These are phyloP conservation scores for Andrena hattorfiana DNA, from an alignment of 2,888 invertebrate genomes.

Conservation along the genomic window DNA sequence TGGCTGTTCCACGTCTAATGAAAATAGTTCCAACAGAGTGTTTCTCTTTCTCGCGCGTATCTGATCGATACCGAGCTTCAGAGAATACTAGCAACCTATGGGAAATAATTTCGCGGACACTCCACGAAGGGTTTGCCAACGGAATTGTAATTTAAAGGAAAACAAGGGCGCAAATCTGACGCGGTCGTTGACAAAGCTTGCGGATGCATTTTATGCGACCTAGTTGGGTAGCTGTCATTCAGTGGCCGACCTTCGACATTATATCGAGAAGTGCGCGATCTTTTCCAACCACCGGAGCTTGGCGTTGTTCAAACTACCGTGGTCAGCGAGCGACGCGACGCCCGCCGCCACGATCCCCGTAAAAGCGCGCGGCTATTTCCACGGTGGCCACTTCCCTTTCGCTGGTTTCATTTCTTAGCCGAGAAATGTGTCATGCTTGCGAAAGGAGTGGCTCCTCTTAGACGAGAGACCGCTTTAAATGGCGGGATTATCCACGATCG, in stretches of 20 bases:
- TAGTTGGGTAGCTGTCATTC: conserved; percentile 42
- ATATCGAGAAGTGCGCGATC: conserved; percentile 43
- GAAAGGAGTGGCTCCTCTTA: conserved; percentile 27
- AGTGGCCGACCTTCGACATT: conserved; percentile 31
- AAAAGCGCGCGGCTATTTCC: conserved; percentile 49
- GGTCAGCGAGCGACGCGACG: conserved; percentile 29
- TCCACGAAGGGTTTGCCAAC: background rate
- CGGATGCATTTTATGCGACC: conserved; percentile 39
- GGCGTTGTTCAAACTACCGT: conserved; percentile 20
- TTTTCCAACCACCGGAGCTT: conserved; percentile 1
- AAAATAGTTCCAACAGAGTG: background rate
- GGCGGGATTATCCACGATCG: conserved; percentile 36
- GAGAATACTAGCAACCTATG: too few relatives aligned
- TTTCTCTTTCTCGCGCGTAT: background rate
- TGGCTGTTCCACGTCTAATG: background rate
- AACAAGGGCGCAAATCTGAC: conserved; percentile 19
- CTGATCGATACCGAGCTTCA: too few relatives aligned
- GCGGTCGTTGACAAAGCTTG: background rate
- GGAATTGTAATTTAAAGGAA: background rate
- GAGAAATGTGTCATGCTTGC: conserved; percentile 55
- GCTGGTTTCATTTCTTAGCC: conserved; percentile 25
- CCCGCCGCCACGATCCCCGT: conserved; percentile 24
- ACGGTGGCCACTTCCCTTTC: conserved; percentile 39
- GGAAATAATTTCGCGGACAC: background rate
- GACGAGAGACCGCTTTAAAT: conserved; percentile 32